Conservation (phyloP, 2,113 vertebrate species). For the Larimichthys crocea region DNA sequence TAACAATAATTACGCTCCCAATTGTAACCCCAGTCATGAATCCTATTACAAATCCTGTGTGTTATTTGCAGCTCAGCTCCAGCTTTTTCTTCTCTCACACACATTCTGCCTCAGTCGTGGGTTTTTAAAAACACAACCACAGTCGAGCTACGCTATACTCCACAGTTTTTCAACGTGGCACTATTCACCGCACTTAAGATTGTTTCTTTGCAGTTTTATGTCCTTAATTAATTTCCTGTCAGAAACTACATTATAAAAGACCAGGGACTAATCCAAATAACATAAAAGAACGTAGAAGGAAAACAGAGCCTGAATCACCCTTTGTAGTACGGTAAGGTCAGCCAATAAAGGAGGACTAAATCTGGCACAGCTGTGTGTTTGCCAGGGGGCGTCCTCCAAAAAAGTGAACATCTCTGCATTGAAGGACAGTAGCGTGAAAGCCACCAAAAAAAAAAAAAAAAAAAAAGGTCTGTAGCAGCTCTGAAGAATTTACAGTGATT, state of each 20-base stretch:
- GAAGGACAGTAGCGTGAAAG: constrained; percentile 14
- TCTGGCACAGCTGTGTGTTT: constrained; percentile 23
- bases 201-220: not conserved
- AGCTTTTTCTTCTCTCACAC: not conserved
- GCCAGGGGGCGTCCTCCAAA: not conserved
- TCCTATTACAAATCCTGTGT: constrained; percentile 59
- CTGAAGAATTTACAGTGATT: constrained; percentile 20
- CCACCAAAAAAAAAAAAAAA: constrained; percentile 16
- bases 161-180: constrained; percentile 37
- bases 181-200: not conserved
- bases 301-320: constrained; percentile 1
- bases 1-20: constrained; percentile 64
- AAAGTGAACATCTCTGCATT: constrained; percentile 7
- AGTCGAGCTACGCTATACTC: not conserved
- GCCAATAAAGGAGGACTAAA: constrained; percentile 13
- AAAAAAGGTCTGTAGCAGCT: constrained; percentile 26
- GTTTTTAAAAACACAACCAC: constrained; percentile 37
- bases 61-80: constrained; percentile 22
- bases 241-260: not conserved
- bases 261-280: not conserved
- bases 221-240: not conserved
- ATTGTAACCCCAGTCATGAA: constrained; percentile 54
- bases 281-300: not conserved
- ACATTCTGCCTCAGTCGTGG: constrained; percentile 18
- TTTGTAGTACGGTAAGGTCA: not conserved